These are phyloP conservation scores for Hydrozoanthus tunicans DNA, from an alignment of 64 coral and sea anemone species.

Conservation along the genomic window DNA sequence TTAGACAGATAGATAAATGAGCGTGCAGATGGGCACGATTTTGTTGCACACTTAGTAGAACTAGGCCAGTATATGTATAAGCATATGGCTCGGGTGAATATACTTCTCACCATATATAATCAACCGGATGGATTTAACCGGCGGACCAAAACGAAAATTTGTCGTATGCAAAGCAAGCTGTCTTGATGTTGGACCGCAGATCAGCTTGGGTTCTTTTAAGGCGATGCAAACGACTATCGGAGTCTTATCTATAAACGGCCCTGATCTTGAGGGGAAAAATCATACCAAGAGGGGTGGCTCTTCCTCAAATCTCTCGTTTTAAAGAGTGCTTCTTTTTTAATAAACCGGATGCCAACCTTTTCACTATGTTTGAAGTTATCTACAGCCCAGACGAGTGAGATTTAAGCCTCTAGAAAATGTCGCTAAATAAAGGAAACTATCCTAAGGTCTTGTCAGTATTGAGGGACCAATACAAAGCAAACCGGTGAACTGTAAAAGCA, in stretches of 20 bases:
- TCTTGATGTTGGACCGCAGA: background rate
- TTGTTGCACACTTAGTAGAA: background rate
- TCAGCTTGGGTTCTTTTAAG: background rate
- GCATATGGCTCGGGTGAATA: too few species aligned
- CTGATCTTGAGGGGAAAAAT: background rate
- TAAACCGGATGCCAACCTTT: too few species aligned
- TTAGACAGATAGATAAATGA: too few species aligned
- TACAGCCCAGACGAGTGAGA: background rate
- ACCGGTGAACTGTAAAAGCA: background rate
- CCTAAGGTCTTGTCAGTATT: background rate
- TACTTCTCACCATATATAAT: background rate
- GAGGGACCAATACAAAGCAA: background rate
- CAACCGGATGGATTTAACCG: background rate
- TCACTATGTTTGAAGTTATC: background rate
- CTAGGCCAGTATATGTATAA: background rate
- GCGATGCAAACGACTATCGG: background rate
- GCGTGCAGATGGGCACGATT: background rate
- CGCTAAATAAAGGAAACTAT: background rate
- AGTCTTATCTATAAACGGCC: too few species aligned
- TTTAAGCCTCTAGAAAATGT: background rate
- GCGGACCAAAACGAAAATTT: background rate
- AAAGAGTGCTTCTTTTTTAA: too few species aligned
- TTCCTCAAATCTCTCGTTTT: too few species aligned
- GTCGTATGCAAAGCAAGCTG: background rate
- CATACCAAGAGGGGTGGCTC: too few species aligned